Evolutionary conservation across 1,140 invertebrate genomes (phyloP), one percentile per base, ranked within the genome.

Genomic region (Heliconius melpomene): DNA sequence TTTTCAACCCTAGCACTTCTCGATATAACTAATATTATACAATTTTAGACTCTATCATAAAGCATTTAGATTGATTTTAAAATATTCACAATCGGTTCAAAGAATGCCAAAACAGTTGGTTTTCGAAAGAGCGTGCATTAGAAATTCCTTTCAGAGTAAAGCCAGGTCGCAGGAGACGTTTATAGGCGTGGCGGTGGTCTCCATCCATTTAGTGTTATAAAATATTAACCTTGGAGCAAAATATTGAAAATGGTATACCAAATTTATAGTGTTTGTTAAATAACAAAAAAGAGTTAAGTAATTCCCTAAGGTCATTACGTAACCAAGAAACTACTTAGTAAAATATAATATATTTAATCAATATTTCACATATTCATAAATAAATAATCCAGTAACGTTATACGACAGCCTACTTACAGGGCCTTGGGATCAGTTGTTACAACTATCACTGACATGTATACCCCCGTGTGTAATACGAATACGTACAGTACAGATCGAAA

Each of bases 21-120:
- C 26, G 3, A 2, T 1, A 7, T 13, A 26, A 29, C 9, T 26
- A 3, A 29, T 66, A 3, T 29, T 66, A 13, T 13, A 11, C 26
- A 6, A 66, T 26, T 26, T 66, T 29, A 29, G 23, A 29, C 13
- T n/a, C 60, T 66, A 66, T 29, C 3, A 9, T 16, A 6, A 29
- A 16, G 23, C 0, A 7, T 26, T 66, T 6, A 29, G 60, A 16
- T 66, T 3, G 13, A 66, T 29, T 66, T 66, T 66, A 66, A 16
- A 66, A 13, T 66, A 11, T 29, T 29, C 13, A 16, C 13, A 29
- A 66, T 26, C 11, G 60, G 60, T 9, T 66, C 26, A 26, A 66
- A 66, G 60, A 66, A 66, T 66, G 60, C 26, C 60, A 66, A 66
- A 66, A 66, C 60, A 66, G 60, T 66, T 66, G 23, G 60, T 66